Evolutionary conservation across 1,140 invertebrate species (phyloP), one percentile per base, ranked within the genome.

Genomic region (Diabrotica undecimpunctata): DNA sequence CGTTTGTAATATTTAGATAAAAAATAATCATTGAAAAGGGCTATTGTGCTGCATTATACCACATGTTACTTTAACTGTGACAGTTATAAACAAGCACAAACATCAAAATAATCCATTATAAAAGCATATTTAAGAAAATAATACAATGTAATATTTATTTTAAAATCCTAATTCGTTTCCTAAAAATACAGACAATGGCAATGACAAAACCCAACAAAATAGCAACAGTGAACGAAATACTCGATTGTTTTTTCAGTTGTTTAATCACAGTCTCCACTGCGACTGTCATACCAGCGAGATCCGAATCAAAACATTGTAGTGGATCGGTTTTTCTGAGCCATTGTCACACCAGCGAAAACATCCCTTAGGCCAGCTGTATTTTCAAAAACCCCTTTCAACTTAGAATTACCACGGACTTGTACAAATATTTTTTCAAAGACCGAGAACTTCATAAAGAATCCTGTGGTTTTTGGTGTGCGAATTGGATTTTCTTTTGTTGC

Each of bases 401-500:
- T 10, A n/a, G 58, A 51, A 60, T 60, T 51, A 60, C 39, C 14
- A 36, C 9, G 13, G 11, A 46, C 46, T 60, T 60, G 58, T 60
- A 51, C 39, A 60, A 60, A 60, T 51, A 60, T 60, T 60, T 50
- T 60, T 60, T 60, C 55, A 57, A 51, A 60, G 41, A 37, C 11
- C 13, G 25, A 25, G 12, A 41, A 60, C 36, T 60, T 46, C 38
- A 60, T 60, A 60, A 41, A 60, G 58, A 14, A 60, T 46, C 14
- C 39, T 10, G 41, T n/a, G 46, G 50, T 38, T 37, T 60, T 35
- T 41, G 36, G 36, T 58, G 25, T 37, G 56, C 56, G 56, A 58
- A 58, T 58, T 60, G 58, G 58, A 60, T 60, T 57, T 60, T 13
- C 50, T 37, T 38, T 60, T 60, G 58, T 60, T 60, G 14, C 58